Evolutionary conservation across 2,797 vertebrate species (phyloP).

Genomic region (Psittacula derbiana): DNA sequence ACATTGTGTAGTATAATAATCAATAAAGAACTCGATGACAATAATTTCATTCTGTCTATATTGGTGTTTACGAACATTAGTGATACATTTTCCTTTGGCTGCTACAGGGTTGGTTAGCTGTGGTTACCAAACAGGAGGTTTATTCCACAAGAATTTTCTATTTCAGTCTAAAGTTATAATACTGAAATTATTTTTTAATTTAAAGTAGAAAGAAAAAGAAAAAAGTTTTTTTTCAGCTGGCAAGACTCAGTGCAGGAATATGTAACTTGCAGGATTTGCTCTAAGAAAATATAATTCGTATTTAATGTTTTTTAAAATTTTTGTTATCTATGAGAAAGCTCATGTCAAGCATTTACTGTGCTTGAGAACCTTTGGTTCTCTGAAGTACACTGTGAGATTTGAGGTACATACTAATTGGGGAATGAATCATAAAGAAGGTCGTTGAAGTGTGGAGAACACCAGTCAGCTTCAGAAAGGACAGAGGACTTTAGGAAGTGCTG

Average conservation of each 20-base stretch:
- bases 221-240: not conserved
- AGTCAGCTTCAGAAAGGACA: not conserved
- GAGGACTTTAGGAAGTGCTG: not conserved
- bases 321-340: not conserved
- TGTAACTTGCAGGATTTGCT: not conserved
- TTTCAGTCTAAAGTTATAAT: not conserved
- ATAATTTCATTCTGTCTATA: constrained; percentile 56
- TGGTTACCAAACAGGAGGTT: not conserved
- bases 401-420: constrained; percentile 22
- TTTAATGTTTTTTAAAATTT: not conserved
- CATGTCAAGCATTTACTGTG: not conserved
- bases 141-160: not conserved
- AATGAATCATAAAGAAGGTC: not conserved
- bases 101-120: constrained; percentile 18
- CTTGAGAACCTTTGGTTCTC: not conserved
- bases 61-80: constrained; percentile 16
- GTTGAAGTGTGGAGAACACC: not conserved
- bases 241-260: not conserved
- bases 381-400: not conserved
- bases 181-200: constrained; percentile 15
- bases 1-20: constrained; percentile 46
- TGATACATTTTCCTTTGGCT: constrained; percentile 55
- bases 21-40: constrained; percentile 24
- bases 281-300: not conserved
- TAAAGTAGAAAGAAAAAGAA: not conserved